Conservation (phyloP, 2,797 vertebrate species). For the Sandelia bainsii region DNA sequence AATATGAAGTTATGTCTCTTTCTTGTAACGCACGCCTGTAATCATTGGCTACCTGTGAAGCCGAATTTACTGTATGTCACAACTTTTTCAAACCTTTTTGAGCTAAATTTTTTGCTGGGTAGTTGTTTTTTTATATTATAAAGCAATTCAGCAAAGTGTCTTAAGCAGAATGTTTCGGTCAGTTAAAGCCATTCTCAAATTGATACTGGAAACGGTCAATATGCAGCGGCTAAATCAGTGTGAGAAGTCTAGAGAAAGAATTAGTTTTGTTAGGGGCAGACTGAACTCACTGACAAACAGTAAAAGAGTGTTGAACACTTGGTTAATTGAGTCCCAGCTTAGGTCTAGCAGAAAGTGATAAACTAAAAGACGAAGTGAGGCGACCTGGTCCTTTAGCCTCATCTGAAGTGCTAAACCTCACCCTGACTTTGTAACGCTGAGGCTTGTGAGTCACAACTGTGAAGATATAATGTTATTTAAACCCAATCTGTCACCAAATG, state of each 20-base stretch:
- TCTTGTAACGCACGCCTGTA: constrained; percentile 31
- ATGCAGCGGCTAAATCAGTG: constrained; percentile 13
- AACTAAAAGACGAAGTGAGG: constrained; percentile 70
- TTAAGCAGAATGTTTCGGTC: constrained; percentile 13
- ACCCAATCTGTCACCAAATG: constrained; percentile 83
- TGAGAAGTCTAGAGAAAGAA: constrained; percentile 10
- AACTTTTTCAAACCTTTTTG: constrained; percentile 15
- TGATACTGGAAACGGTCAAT: constrained; percentile 29
- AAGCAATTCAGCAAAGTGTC: constrained; percentile 23
- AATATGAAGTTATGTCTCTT: constrained; percentile 43
- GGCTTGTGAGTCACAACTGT: constrained; percentile 82
- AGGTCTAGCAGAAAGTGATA: constrained; percentile 61
- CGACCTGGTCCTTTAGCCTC: constrained; percentile 72
- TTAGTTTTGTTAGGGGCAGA: constrained; percentile 8
- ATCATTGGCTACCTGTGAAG: constrained; percentile 27
- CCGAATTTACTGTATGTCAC: constrained; percentile 5
- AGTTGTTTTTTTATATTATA: constrained; percentile 19
- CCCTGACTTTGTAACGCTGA: constrained; percentile 72
- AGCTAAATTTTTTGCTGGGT: constrained; percentile 8
- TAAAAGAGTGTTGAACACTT: constrained; percentile 43
- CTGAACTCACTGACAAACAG: constrained; percentile 34
- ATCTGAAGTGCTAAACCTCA: constrained; percentile 78
- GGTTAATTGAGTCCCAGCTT: constrained; percentile 58
- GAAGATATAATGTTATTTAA: constrained; percentile 82
- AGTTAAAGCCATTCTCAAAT: constrained; percentile 48